Conservation (phyloP, 2,797 vertebrate species). For the Alauda arvensis region DNA sequence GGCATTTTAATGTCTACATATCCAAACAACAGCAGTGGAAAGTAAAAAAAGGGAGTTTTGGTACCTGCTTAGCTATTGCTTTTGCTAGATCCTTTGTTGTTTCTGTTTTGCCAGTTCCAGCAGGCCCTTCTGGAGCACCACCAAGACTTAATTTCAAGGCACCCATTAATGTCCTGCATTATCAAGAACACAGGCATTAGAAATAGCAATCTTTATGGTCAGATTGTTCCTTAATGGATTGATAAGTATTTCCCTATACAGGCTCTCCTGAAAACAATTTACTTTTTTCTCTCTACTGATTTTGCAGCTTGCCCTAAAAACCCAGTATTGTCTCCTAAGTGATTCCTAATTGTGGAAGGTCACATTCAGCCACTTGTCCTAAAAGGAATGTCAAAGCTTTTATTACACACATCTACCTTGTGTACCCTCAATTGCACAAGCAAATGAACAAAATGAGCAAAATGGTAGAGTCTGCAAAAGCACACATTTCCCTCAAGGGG, state of each 20-base stretch:
- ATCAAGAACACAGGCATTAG: background rate
- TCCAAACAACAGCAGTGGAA: background rate
- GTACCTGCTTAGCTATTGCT: constrained; percentile 95
- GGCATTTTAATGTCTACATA: background rate
- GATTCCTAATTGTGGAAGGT: background rate
- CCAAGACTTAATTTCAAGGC: constrained; percentile 91
- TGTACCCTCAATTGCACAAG: background rate
- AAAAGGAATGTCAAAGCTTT: background rate
- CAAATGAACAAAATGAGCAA: background rate
- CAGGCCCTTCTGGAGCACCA: constrained; percentile 93
- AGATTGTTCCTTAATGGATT: background rate
- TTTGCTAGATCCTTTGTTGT: constrained; percentile 96
- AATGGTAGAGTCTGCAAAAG: background rate
- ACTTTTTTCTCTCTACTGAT: background rate
- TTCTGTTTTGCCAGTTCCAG: constrained; percentile 95
- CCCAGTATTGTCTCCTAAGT: background rate
- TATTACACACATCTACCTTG: background rate
- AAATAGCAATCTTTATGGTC: background rate
- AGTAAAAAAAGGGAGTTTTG: background rate
- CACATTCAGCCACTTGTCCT: background rate
- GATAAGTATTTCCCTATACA: background rate
- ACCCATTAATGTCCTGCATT: constrained; percentile 88
- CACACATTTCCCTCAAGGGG: background rate
- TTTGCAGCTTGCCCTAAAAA: background rate
- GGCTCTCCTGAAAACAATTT: background rate